Evolutionary conservation across 1,140 invertebrate species (phyloP).

Genomic region (Phocides pigmalion): DNA sequence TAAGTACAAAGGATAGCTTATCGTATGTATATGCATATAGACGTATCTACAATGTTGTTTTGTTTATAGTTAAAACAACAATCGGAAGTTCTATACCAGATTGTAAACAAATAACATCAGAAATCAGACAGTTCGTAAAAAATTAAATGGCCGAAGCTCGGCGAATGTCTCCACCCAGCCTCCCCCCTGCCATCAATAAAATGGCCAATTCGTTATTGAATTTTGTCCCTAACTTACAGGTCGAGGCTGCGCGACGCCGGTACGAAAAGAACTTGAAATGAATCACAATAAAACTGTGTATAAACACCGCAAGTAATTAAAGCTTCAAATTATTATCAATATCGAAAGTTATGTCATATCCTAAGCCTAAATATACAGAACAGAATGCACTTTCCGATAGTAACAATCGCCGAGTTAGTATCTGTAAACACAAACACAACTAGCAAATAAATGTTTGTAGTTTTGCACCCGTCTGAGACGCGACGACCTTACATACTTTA

Average conservation of each 20-base stretch:
- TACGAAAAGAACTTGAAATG: constrained; percentile 60
- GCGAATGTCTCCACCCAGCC: constrained; percentile 77
- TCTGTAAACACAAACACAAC: constrained; percentile 68
- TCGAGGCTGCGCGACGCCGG: constrained; percentile 76
- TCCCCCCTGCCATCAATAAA: constrained; percentile 84
- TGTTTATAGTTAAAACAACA: constrained; percentile 28
- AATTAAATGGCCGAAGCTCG: constrained; percentile 74
- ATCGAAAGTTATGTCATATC: constrained; percentile 81
- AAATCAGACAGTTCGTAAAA: constrained; percentile 43
- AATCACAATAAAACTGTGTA: constrained; percentile 65
- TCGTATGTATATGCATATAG: constrained; percentile 13
- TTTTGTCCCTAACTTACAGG: constrained; percentile 76
- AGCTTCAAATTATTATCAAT: constrained; percentile 57
- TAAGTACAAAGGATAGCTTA: constrained; percentile 24
- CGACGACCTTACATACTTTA: constrained; percentile 53
- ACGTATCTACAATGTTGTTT: constrained; percentile 20
- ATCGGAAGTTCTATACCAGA: constrained; percentile 30
- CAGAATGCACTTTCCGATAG: constrained; percentile 61
- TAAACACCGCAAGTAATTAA: constrained; percentile 69
- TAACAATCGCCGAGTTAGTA: constrained; percentile 50
- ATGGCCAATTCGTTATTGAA: constrained; percentile 84
- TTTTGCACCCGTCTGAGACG: constrained; percentile 48
- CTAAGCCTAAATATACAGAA: constrained; percentile 58
- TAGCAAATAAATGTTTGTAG: constrained; percentile 53
- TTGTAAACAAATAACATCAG: constrained; percentile 53